These are phyloP conservation scores for Drosophila kanekoi DNA, from an alignment of 2,888 invertebrate species.

Conservation along the genomic window DNA sequence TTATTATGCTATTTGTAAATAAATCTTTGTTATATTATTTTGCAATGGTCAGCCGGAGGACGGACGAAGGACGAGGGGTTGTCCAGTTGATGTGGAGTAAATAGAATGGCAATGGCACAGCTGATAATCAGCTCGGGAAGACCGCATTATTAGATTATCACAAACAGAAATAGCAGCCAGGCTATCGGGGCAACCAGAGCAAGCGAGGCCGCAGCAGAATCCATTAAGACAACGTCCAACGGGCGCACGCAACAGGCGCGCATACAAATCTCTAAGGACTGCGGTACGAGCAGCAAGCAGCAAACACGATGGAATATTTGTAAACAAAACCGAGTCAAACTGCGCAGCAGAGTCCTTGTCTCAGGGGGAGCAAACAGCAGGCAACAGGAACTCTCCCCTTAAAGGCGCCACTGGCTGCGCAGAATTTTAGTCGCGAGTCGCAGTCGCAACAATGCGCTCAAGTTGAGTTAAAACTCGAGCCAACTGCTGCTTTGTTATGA, in stretches of 20 bases:
- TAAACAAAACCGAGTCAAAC: constrained; percentile 53
- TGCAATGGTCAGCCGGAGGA: constrained; percentile 1
- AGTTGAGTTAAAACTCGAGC: constrained; percentile 33
- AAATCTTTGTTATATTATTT: constrained; percentile 39
- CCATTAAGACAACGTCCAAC: constrained; percentile 21
- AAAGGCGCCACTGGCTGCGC: constrained; percentile 31
- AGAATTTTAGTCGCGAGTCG: constrained; percentile 11
- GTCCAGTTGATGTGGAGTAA: constrained; percentile 33
- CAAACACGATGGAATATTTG: constrained; percentile 47
- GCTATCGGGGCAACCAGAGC: constrained; percentile 9
- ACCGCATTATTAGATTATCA: constrained; percentile 53
- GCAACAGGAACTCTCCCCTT: not conserved
- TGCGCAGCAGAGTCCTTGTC: constrained; percentile 10
- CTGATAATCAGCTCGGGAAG: constrained; percentile 39
- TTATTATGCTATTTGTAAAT: constrained; percentile 24
- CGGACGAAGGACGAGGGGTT: constrained; percentile 1
- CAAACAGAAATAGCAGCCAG: constrained; percentile 23
- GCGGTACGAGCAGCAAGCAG: constrained; percentile 6
- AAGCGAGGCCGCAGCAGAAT: constrained; percentile 25
- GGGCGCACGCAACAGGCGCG: constrained; percentile 66
- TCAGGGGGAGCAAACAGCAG: not conserved
- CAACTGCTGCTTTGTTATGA: constrained; percentile 24
- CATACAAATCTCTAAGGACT: constrained; percentile 56
- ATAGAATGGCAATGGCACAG: constrained; percentile 31
- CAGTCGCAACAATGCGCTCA: constrained; percentile 12